Conservation (phyloP, 2,797 vertebrate species). For the Todus mexicanus region DNA sequence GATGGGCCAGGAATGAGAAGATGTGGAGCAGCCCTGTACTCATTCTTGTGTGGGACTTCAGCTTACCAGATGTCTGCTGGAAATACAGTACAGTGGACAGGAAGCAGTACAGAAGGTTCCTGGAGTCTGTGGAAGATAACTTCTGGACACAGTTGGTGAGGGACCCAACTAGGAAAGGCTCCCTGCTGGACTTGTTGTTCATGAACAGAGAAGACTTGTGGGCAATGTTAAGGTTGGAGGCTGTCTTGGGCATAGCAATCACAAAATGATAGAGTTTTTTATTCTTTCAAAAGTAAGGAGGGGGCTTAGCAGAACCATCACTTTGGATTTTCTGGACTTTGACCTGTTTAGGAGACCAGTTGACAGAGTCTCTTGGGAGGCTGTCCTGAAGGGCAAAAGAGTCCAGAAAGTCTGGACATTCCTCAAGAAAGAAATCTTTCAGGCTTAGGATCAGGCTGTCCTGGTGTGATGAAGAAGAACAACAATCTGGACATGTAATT, state of each 20-base stretch:
- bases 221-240: neutral
- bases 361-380: too few species aligned
- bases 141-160: neutral
- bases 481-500: neutral
- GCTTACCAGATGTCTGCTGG: too few species aligned
- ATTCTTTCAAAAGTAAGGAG: neutral
- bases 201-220: neutral
- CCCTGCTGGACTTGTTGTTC: neutral
- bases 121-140: neutral
- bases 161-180: neutral
- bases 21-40: neutral
- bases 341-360: too few species aligned
- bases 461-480: too few species aligned
- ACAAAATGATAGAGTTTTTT: neutral
- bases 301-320: neutral
- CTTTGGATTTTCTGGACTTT: too few species aligned
- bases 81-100: neutral
- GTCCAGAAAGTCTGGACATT: too few species aligned
- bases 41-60: too few species aligned
- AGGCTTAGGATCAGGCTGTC: too few species aligned
- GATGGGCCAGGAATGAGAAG: too few species aligned
- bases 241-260: neutral
- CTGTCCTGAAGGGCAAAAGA: too few species aligned
- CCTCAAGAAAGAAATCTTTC: too few species aligned
- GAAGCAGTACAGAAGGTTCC: neutral